Conservation (phyloP, 2,888 invertebrate species). For the Phrixothrix hirtus region DNA sequence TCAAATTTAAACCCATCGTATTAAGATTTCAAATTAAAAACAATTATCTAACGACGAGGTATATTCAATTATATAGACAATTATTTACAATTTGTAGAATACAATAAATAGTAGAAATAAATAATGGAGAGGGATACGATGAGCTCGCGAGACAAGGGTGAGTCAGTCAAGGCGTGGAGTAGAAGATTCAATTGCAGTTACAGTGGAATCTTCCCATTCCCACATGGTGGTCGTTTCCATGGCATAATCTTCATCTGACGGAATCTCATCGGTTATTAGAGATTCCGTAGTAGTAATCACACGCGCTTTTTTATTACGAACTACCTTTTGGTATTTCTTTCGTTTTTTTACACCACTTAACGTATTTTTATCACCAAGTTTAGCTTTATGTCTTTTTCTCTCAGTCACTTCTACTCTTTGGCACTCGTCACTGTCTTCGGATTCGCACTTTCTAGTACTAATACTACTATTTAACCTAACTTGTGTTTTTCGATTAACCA, state of each 20-base stretch:
- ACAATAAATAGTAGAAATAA: conserved; percentile 58
- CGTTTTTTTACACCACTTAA: conserved; percentile 57
- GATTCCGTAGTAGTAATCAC: conserved; percentile 24
- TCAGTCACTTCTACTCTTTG: conserved; percentile 52
- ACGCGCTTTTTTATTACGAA: conserved; percentile 58
- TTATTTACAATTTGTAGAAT: conserved; percentile 53
- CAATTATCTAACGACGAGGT: conserved; percentile 44
- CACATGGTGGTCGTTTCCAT: conserved; percentile 53
- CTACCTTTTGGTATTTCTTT: conserved; percentile 55
- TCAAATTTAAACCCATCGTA: background rate
- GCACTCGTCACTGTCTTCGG: conserved; percentile 50
- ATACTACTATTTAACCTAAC: conserved; percentile 27
- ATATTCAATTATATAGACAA: conserved; percentile 49
- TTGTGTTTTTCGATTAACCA: conserved; percentile 42
- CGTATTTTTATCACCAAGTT: conserved; percentile 49
- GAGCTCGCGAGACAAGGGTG: conserved; percentile 32
- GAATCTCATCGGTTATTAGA: conserved; percentile 52
- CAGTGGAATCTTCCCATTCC: conserved; percentile 54
- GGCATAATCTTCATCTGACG: conserved; percentile 53
- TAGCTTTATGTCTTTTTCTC: conserved; percentile 57
- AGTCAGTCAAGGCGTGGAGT: conserved; percentile 51
- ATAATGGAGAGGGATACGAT: conserved; percentile 39
- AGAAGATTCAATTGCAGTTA: conserved; percentile 42
- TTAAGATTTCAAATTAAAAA: background rate
- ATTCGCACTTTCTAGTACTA: conserved; percentile 38